These are phyloP conservation scores for Valencia hispanica DNA, from an alignment of 2,797 vertebrate genomes.

Conservation along the genomic window DNA sequence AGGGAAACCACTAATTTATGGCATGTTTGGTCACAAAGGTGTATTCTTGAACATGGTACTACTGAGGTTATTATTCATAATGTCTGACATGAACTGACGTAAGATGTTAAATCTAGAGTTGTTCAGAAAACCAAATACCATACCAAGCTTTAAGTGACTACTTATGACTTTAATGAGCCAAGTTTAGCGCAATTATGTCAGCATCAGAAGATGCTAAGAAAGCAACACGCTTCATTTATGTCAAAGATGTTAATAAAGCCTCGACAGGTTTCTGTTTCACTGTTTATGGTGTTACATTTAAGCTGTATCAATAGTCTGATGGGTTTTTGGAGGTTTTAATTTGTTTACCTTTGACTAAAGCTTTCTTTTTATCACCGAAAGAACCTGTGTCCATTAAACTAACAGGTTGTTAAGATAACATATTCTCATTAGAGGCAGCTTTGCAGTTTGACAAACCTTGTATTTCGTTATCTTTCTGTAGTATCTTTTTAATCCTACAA, in stretches of 20 bases:
- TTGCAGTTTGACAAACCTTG: slow-evolving; percentile 24
- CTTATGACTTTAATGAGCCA: slow-evolving; percentile 46
- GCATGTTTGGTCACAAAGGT: background rate
- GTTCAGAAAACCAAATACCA: slow-evolving; percentile 7
- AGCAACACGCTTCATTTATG: slow-evolving; percentile 25
- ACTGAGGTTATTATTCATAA: background rate
- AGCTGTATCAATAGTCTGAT: slow-evolving; percentile 23
- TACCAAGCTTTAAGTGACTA: slow-evolving; percentile 39
- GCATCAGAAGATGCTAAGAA: slow-evolving; percentile 38
- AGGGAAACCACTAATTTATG: background rate
- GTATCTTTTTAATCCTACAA: slow-evolving; percentile 8
- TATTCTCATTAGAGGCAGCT: slow-evolving; percentile 25
- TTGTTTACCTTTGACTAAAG: background rate
- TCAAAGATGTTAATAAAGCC: slow-evolving; percentile 22
- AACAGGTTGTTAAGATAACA: slow-evolving; percentile 21
- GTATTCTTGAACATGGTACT: background rate
- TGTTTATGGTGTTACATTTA: slow-evolving; percentile 20
- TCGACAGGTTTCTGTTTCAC: slow-evolving; percentile 19
- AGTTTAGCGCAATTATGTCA: slow-evolving; percentile 41
- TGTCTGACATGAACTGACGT: background rate
- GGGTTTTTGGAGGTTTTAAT: background rate
- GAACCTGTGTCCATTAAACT: slow-evolving; percentile 38
- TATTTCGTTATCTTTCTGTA: slow-evolving; percentile 5
- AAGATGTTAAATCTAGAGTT: background rate
- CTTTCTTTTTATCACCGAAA: slow-evolving; percentile 4